phyloP scores from a whole-genome alignment of 1,140 invertebrate genomes.

The Sogatella furcifera region DNA sequence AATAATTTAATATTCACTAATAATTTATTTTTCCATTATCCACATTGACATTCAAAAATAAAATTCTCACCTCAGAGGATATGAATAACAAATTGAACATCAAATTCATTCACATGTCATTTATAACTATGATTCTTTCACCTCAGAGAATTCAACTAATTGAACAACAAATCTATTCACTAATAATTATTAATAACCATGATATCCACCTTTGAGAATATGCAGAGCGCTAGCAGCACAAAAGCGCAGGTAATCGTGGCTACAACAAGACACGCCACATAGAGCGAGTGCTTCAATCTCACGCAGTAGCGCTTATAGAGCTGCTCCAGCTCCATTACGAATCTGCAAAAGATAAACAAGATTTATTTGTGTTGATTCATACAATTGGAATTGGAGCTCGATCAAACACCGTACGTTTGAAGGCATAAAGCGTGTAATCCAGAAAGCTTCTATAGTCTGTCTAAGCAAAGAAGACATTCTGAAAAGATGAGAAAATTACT shows the following conservation, averaged over 20 bases:
- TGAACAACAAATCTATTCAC: neutral
- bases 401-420: no score
- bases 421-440: no score
- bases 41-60: no score
- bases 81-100: neutral
- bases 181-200: neutral
- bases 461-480: no score
- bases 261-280: slow-evolving; percentile 44
- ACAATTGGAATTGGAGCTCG: no score
- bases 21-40: no score
- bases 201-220: slow-evolving; percentile 36
- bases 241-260: slow-evolving; percentile 31
- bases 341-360: slow-evolving; percentile 16
- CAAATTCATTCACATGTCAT: neutral
- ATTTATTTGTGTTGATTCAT: no score
- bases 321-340: slow-evolving; percentile 45
- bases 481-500: no score
- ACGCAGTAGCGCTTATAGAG: slow-evolving; percentile 51
- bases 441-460: no score
- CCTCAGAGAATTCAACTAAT: neutral
- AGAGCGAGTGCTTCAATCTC: slow-evolving; percentile 49
- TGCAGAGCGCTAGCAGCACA: slow-evolving; percentile 38
- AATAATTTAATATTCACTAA: no score
- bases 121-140: neutral
- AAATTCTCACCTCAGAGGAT: neutral